Conservation (phyloP, 2,113 vertebrate species). For the Dunckerocampus dactyliophorus region DNA sequence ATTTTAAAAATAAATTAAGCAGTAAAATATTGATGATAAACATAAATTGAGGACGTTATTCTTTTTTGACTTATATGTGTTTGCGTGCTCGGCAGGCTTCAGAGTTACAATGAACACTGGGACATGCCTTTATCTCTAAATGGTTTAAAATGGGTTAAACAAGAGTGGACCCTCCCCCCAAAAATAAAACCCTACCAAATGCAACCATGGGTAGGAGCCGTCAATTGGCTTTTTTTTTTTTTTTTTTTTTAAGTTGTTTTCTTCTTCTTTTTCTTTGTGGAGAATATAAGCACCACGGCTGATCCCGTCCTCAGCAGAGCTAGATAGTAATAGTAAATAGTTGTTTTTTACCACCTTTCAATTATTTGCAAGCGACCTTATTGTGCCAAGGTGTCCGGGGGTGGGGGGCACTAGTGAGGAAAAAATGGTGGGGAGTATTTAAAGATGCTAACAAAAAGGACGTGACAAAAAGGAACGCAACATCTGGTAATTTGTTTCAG, state of each 20-base stretch:
- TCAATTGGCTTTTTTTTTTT: constrained; percentile 76
- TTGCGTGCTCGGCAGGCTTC: constrained; percentile 71
- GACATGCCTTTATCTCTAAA: constrained; percentile 88
- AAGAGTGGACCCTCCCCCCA: constrained; percentile 77
- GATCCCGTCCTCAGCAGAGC: constrained; percentile 76
- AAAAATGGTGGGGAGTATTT: constrained; percentile 85
- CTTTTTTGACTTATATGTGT: constrained; percentile 56
- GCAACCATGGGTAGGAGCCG: constrained; percentile 87
- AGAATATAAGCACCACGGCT: constrained; percentile 88
- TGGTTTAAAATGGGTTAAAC: constrained; percentile 94
- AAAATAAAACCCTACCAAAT: constrained; percentile 74
- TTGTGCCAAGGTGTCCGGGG: constrained; percentile 80
- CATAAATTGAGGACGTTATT: constrained; percentile 41
- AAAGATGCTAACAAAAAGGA: constrained; percentile 67
- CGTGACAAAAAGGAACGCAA: constrained; percentile 79
- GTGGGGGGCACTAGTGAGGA: constrained; percentile 80
- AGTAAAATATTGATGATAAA: constrained; percentile 11
- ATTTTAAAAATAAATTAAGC: not conserved
- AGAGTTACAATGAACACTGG: constrained; percentile 82
- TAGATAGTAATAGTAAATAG: constrained; percentile 77
- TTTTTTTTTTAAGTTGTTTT: constrained; percentile 56
- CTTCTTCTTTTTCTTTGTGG: constrained; percentile 84
- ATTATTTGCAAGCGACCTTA: constrained; percentile 90
- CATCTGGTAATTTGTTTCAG: constrained; percentile 98
- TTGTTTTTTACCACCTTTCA: constrained; percentile 75